Evolutionary conservation across 2,113 vertebrate genomes (phyloP).

Genomic region (Melanerpes formicivorus): DNA sequence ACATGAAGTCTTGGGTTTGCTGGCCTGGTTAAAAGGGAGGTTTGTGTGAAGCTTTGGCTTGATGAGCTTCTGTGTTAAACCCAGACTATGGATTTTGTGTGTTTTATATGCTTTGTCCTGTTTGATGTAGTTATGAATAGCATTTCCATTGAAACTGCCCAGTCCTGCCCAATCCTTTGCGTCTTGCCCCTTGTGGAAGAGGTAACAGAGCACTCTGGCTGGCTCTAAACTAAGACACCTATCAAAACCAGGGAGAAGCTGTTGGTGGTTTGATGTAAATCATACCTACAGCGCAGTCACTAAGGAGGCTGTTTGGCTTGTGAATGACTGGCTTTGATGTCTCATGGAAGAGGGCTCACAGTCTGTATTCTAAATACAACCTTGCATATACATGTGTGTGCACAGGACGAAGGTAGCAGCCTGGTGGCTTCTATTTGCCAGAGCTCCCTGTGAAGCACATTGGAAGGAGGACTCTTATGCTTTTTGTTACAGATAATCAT

Average conservation of each 20-base stretch:
- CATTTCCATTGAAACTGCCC: too few species aligned
- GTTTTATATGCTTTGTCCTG: too few species aligned
- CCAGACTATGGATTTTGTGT: too few species aligned
- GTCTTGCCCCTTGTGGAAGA: too few species aligned
- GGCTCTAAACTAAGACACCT: too few species aligned
- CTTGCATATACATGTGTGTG: background rate
- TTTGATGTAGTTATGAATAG: too few species aligned
- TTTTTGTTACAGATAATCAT: background rate
- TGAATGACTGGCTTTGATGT: background rate
- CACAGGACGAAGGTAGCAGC: background rate
- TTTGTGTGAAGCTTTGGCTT: too few species aligned
- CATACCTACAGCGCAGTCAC: background rate
- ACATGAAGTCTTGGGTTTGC: too few species aligned
- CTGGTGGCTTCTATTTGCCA: background rate
- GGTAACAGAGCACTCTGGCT: too few species aligned
- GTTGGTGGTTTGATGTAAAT: background rate
- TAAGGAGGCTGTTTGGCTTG: background rate
- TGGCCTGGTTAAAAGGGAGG: too few species aligned
- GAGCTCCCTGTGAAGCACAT: background rate
- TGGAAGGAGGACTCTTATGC: background rate
- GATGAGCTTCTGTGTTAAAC: too few species aligned
- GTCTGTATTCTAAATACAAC: background rate
- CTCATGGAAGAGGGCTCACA: background rate
- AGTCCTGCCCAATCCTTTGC: too few species aligned
- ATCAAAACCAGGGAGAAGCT: conserved; percentile 47